Conservation (phyloP, 2,113 vertebrate species). For the Nesoenas mayeri region DNA sequence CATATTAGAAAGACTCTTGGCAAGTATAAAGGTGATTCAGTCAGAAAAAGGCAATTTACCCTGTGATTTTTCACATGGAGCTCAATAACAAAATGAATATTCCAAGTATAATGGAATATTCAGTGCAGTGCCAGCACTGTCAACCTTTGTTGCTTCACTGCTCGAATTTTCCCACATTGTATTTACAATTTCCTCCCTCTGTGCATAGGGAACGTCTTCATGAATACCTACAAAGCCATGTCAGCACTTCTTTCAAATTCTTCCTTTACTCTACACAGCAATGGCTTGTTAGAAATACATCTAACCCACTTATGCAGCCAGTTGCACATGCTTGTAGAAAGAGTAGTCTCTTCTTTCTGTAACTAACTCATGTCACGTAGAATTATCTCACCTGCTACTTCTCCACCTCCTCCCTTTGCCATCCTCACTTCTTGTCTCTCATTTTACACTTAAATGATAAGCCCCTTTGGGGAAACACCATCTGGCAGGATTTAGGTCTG, state of each 20-base stretch:
- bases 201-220: not conserved
- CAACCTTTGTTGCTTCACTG: conserved; percentile 15
- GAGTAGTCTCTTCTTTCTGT: not conserved
- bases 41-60: conserved; percentile 29
- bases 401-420: not conserved
- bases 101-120: conserved; percentile 24
- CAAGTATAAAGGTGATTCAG: conserved; percentile 5
- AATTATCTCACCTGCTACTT: not conserved
- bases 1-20: not conserved
- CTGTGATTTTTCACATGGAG: not conserved
- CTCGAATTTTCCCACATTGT: not conserved
- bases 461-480: conserved; percentile 19
- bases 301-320: not conserved
- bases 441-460: not conserved
- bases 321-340: not conserved
- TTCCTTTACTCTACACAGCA: not conserved
- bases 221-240: conserved; percentile 42
- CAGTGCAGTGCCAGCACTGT: not conserved
- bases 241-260: not conserved
- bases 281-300: not conserved
- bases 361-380: not conserved
- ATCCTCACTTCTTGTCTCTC: not conserved
- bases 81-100: conserved; percentile 13
- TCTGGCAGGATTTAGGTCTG: not conserved
- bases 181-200: conserved; percentile 31